Percentiles rank a stretch among this genome's conserved stretches.
Conservation (phyloP, 2,113 vertebrate species). For the Psittacara wagleri region DNA sequence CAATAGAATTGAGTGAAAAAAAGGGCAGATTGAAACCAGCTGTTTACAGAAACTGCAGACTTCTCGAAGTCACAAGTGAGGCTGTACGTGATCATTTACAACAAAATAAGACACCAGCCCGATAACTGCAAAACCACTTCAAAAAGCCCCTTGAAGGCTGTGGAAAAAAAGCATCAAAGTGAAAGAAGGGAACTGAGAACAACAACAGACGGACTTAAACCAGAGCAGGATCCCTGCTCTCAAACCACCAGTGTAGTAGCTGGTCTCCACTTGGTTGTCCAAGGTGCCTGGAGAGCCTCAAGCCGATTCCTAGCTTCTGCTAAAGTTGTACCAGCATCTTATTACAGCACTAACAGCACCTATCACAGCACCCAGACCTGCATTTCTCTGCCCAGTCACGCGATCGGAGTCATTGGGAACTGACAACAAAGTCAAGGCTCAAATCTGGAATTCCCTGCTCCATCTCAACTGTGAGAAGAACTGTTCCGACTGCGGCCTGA, state of each 20-base stretch:
- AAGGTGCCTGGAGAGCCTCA: neutral
- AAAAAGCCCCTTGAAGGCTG: constrained; percentile 28
- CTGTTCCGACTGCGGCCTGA: rapidly evolving
- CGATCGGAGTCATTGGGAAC: neutral
- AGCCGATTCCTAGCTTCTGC: neutral
- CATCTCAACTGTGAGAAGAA: neutral
- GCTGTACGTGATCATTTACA: neutral
- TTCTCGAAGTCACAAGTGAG: neutral
- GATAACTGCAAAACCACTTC: constrained; percentile 35
- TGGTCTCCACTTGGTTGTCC: neutral
- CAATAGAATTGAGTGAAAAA: neutral
- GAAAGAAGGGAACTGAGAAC: constrained; percentile 52
- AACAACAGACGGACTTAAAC: neutral
- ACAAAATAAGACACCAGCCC: neutral
- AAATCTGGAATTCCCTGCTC: neutral
- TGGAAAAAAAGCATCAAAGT: neutral
- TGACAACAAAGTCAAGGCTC: neutral
- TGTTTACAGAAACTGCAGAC: neutral
- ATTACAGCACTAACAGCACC: neutral
- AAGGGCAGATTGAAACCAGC: neutral
- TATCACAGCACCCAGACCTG: rapidly evolving
- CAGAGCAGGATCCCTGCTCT: neutral
- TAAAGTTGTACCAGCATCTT: neutral
- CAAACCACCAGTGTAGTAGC: rapidly evolving
- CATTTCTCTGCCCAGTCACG: rapidly evolving